Conservation (phyloP, 2,113 vertebrate genomes). For the Chaetodon auriga region DNA sequence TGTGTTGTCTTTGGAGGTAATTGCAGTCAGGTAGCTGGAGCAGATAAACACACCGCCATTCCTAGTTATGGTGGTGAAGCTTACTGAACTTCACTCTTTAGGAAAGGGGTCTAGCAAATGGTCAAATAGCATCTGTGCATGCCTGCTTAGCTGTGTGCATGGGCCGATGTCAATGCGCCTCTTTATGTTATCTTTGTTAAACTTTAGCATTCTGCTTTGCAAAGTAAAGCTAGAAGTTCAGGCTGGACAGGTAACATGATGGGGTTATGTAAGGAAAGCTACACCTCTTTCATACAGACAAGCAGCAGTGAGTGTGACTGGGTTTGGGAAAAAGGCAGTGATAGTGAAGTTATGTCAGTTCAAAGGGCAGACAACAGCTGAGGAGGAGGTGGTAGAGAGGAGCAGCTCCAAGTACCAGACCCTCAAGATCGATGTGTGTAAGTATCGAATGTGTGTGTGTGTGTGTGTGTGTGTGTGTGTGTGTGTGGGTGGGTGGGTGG, state of each 20-base stretch:
- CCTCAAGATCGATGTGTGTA: constrained; percentile 10
- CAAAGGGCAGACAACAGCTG: constrained; percentile 60
- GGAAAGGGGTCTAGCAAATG: too few species aligned
- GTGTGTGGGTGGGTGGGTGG: too few species aligned
- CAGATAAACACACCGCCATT: too few species aligned
- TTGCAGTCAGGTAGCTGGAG: too few species aligned
- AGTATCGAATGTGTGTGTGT: not conserved
- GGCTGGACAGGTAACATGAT: not conserved
- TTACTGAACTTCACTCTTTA: too few species aligned
- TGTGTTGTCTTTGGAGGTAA: too few species aligned
- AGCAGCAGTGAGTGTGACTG: not conserved
- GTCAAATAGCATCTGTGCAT: not conserved
- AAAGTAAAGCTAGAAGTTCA: not conserved
- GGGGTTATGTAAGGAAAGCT: not conserved
- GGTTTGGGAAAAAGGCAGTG: not conserved
- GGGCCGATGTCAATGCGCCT: not conserved
- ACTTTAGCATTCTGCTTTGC: not conserved
- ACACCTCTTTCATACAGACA: not conserved
- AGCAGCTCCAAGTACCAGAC: not conserved
- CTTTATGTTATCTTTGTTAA: not conserved
- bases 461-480: not conserved
- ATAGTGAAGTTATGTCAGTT: constrained; percentile 43
- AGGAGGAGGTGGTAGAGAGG: constrained; percentile 8
- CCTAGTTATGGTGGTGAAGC: too few species aligned
- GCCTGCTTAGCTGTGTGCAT: not conserved